Evolutionary conservation across 2,113 vertebrate genomes (phyloP).

Genomic region (Lasiurus cinereus): DNA sequence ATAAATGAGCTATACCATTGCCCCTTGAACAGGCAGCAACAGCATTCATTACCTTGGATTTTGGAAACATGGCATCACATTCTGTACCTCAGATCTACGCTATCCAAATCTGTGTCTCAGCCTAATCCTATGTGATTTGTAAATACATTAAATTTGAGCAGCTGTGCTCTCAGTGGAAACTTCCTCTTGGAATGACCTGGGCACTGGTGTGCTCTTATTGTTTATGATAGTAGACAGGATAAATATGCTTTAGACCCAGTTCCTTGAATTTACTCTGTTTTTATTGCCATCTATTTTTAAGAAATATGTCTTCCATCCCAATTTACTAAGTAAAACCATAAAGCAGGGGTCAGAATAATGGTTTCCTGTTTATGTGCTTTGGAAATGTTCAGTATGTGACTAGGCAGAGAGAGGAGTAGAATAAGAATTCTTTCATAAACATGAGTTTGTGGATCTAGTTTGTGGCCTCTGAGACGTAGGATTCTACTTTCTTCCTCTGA

Average conservation of each 20-base stretch:
- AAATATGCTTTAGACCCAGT: background rate
- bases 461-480: background rate
- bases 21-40: background rate
- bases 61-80: background rate
- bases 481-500: background rate
- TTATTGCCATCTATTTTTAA: background rate
- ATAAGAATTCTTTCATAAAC: background rate
- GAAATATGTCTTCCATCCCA: background rate
- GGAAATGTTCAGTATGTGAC: no score
- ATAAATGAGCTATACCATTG: accelerated
- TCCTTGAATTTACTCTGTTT: background rate
- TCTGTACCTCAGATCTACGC: background rate
- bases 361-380: background rate
- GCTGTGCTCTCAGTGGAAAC: background rate
- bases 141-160: background rate
- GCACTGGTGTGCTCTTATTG: background rate
- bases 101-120: background rate
- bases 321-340: background rate
- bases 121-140: background rate
- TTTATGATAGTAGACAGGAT: background rate
- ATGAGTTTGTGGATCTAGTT: background rate
- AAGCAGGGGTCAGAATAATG: accelerated
- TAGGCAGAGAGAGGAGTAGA: no score
- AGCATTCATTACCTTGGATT: background rate
- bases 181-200: background rate